phyloP scores from a whole-genome alignment of 1,140 invertebrate species.

The Hyphantria cunea region DNA sequence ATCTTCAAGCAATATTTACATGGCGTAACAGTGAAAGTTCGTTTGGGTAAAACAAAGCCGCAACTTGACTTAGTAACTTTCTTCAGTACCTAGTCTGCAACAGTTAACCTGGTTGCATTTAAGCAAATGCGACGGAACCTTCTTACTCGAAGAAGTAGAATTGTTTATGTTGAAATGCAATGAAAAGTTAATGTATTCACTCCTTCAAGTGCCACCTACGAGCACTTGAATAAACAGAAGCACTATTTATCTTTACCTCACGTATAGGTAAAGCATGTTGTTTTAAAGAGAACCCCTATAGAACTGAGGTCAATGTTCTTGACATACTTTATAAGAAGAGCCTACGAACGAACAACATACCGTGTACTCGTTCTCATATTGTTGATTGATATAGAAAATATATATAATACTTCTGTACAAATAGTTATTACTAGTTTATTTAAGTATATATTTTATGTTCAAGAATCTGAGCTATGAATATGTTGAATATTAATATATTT shows the following conservation, averaged over 20 bases:
- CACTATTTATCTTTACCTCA: conserved; percentile 61
- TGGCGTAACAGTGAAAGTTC: conserved; percentile 43
- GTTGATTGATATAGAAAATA: background rate
- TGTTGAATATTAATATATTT: no score
- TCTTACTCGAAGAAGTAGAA: conserved; percentile 14
- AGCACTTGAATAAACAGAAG: conserved; percentile 59
- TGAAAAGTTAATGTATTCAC: conserved; percentile 43
- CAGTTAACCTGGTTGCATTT: conserved; percentile 14
- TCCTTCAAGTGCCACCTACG: conserved; percentile 54
- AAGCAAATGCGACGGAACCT: conserved; percentile 12
- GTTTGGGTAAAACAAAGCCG: conserved; percentile 53
- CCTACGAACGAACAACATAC: conserved; percentile 16
- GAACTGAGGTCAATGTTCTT: conserved; percentile 56
- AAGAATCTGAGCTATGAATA: no score
- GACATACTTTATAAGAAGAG: conserved; percentile 40
- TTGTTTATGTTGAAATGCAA: conserved; percentile 28
- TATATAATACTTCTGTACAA: background rate
- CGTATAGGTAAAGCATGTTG: conserved; percentile 49
- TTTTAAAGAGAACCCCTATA: conserved; percentile 51
- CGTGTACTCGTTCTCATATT: conserved; percentile 6
- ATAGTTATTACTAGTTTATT: background rate
- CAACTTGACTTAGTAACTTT: conserved; percentile 30
- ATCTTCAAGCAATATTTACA: conserved; percentile 46
- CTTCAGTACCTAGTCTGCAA: conserved; percentile 16
- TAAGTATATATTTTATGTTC: no score